Conservation (phyloP, 2,113 vertebrate genomes). For the Mus pahari region DNA sequence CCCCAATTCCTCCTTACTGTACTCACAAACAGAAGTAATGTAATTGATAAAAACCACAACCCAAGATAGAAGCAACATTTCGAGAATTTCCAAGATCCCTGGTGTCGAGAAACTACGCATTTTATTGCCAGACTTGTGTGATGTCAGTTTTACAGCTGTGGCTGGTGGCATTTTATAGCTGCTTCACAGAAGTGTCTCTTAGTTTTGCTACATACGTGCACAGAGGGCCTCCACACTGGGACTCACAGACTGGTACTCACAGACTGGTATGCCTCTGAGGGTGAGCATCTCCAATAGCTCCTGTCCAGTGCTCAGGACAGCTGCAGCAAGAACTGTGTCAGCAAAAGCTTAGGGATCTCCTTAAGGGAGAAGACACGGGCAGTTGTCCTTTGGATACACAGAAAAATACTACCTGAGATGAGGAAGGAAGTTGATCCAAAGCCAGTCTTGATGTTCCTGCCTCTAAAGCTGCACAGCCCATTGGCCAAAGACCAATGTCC, state of each 20-base stretch:
- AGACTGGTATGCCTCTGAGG: no score
- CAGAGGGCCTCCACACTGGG: background rate
- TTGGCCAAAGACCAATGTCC: constrained; percentile 86
- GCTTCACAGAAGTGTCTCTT: background rate
- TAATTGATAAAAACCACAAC: background rate
- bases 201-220: background rate
- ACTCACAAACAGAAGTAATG: background rate
- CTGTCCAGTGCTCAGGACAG: background rate
- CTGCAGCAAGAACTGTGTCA: background rate
- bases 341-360: background rate
- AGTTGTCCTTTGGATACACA: constrained; percentile 84
- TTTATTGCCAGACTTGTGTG: constrained; percentile 6
- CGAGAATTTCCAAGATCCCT: constrained; percentile 48
- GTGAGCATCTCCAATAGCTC: background rate
- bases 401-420: constrained; percentile 86
- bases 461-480: constrained; percentile 88
- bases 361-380: background rate
- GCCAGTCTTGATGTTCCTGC: constrained; percentile 87
- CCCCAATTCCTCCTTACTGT: background rate
- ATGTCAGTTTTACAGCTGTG: background rate
- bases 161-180: background rate
- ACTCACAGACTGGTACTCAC: background rate
- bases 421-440: constrained; percentile 86
- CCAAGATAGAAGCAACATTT: background rate
- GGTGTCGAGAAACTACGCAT: background rate